Evolutionary conservation across 2,888 invertebrate species (phyloP), one percentile per base, ranked within the genome.

Genomic region (Cataglyphis livida): DNA sequence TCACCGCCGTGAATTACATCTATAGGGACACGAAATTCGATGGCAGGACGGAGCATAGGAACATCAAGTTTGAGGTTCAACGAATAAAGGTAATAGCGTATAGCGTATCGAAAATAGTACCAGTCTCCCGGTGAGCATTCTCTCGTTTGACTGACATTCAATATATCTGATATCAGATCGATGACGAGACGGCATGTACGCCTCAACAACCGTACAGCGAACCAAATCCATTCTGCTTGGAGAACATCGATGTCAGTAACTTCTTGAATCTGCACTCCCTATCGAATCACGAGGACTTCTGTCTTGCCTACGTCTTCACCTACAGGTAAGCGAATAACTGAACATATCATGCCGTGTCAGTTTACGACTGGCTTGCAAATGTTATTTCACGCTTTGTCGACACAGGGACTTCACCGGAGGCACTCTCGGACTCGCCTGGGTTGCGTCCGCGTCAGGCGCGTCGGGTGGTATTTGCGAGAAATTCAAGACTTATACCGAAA

Each of bases 391-490:
- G 38, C 32, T 51, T 38, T 83, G 28, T 25, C 66, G 35, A 82
- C 90, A 82, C 90, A 96, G 99, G 92, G 99, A 99, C 95, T 99
- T 99, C 94, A 98, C 98, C 28, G 99, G 99, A 10, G 99, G 99
- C 84, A 99, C 99, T 25, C 96, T 99, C 61, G 99, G 99, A 32
- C 95, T 99, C 66, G 99, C 99, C 5, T 99, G 99, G 99, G 99
- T 99, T 35, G 99, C 99, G 41, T 98, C 99, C 86, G 98, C 99
- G 0, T 98, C 98, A 83, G 99, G 98, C 83, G 99, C 99, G 3
- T 99, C 99, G 6, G 99, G 99, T 73, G 99, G 99, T 74, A 99
- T 99, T 91, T 99, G 99, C 95, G 99, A 99, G 95, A 98, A 98
- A 94, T 98, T 98, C 95, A 99, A 99, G 95, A 97, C 98, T 0